These are phyloP conservation scores for Heliconius ethilla DNA, from an alignment of 2,888 invertebrate genomes.

Conservation along the genomic window DNA sequence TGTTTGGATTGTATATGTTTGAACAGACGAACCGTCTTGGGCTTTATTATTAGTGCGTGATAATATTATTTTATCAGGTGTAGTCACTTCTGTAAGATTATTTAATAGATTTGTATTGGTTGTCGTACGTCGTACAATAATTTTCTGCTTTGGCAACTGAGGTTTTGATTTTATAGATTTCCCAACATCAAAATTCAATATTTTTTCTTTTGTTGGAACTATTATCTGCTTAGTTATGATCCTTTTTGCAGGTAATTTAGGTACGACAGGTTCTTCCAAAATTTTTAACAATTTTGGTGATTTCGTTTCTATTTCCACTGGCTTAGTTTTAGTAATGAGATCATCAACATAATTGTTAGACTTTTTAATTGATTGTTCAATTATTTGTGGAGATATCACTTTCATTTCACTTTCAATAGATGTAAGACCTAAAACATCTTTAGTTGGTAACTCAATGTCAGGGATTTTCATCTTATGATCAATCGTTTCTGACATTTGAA, in stretches of 20 bases:
- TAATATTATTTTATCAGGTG: conserved; percentile 72
- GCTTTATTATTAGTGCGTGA: conserved; percentile 65
- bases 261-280: conserved; percentile 75
- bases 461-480: conserved; percentile 66
- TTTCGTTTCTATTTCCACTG: conserved; percentile 64
- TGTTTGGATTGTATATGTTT: conserved; percentile 74
- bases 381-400: conserved; percentile 43
- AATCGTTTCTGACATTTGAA: conserved; percentile 77
- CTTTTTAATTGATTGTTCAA: conserved; percentile 57
- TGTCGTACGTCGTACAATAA: conserved; percentile 72
- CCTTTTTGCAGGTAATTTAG: conserved; percentile 59
- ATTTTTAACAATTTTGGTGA: conserved; percentile 82
- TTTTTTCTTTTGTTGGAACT: conserved; percentile 70
- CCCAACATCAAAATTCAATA: conserved; percentile 74
- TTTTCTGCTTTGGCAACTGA: conserved; percentile 70
- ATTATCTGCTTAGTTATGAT: conserved; percentile 62
- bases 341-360: conserved; percentile 59
- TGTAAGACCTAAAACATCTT: conserved; percentile 48
- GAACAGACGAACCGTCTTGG: conserved; percentile 67
- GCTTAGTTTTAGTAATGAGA: conserved; percentile 51
- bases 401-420: conserved; percentile 38
- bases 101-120: conserved; percentile 65
- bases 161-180: conserved; percentile 65
- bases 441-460: conserved; percentile 55
- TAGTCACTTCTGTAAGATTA: conserved; percentile 62